phyloP scores from a whole-genome alignment of 2,888 invertebrate species.

The Acronicta psi region DNA sequence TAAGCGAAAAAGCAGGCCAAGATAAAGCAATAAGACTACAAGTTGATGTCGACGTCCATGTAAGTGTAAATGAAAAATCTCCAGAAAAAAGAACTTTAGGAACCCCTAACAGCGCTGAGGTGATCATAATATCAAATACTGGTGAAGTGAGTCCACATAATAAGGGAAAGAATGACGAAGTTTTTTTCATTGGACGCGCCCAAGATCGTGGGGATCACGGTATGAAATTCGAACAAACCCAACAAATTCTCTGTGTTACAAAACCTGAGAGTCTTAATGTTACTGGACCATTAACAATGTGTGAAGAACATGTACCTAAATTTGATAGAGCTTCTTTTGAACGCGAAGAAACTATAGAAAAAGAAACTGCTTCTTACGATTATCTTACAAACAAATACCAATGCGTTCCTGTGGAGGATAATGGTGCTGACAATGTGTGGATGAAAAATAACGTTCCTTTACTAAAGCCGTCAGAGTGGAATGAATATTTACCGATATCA shows the following conservation, averaged over 20 bases:
- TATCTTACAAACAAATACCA: slow-evolving; percentile 35
- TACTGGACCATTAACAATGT: background rate
- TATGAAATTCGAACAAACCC: slow-evolving; percentile 25
- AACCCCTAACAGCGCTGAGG: slow-evolving; percentile 23
- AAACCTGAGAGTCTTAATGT: background rate
- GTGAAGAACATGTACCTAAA: slow-evolving; percentile 62
- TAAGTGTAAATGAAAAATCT: slow-evolving; percentile 38
- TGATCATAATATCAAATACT: slow-evolving; percentile 8
- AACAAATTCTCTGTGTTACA: slow-evolving; percentile 32
- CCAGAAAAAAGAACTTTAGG: slow-evolving; percentile 44
- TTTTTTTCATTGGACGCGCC: slow-evolving; percentile 1
- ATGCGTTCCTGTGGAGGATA: slow-evolving; percentile 9
- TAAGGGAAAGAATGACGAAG: slow-evolving; percentile 13
- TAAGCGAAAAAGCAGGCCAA: slow-evolving; percentile 4
- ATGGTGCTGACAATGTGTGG: slow-evolving; percentile 51
- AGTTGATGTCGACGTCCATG: slow-evolving; percentile 61
- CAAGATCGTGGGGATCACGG: slow-evolving; percentile 46
- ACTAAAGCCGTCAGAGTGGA: slow-evolving; percentile 70
- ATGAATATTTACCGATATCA: slow-evolving; percentile 63
- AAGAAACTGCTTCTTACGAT: slow-evolving; percentile 46
- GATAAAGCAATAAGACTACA: slow-evolving; percentile 39
- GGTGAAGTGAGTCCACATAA: slow-evolving; percentile 15
- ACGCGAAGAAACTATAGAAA: slow-evolving; percentile 48
- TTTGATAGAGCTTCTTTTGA: slow-evolving; percentile 66
- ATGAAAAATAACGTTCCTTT: slow-evolving; percentile 62